These are phyloP conservation scores for Cyanoderma ruficeps DNA, from an alignment of 2,113 vertebrate genomes.

Conservation along the genomic window DNA sequence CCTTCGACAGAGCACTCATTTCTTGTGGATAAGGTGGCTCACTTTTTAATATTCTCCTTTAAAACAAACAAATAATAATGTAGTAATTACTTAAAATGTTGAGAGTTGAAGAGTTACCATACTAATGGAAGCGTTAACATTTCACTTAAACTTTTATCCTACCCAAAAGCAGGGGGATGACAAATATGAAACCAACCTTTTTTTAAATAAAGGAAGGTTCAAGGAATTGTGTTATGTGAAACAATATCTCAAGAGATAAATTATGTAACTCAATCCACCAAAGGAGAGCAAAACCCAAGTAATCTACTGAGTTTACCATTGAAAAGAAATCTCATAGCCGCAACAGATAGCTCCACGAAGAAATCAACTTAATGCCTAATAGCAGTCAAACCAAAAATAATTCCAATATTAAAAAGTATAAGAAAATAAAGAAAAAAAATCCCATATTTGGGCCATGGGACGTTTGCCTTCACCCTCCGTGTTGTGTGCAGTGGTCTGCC, in stretches of 20 bases:
- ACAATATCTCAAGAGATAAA: background rate
- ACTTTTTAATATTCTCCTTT: conserved; percentile 95
- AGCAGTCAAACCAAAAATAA: background rate
- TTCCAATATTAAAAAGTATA: background rate
- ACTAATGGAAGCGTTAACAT: accelerated
- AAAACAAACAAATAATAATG: conserved; percentile 1
- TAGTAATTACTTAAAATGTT: background rate
- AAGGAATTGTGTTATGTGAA: background rate
- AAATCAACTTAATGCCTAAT: background rate
- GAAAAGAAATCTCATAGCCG: background rate
- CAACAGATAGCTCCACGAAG: background rate
- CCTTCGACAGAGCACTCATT: conserved; percentile 89
- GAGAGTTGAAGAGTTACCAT: background rate
- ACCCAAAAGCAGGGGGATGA: background rate
- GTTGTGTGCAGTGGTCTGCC: background rate
- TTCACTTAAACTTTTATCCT: background rate
- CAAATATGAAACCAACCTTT: background rate
- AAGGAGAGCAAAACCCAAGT: background rate
- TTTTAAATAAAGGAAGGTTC: background rate
- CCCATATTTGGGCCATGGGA: background rate
- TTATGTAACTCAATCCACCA: background rate
- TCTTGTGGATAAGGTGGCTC: conserved; percentile 95
- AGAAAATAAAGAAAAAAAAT: background rate
- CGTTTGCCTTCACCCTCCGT: background rate
- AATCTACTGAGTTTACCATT: background rate